phyloP scores from a whole-genome alignment of 2,113 vertebrate genomes.

The Callaeas wilsoni region DNA sequence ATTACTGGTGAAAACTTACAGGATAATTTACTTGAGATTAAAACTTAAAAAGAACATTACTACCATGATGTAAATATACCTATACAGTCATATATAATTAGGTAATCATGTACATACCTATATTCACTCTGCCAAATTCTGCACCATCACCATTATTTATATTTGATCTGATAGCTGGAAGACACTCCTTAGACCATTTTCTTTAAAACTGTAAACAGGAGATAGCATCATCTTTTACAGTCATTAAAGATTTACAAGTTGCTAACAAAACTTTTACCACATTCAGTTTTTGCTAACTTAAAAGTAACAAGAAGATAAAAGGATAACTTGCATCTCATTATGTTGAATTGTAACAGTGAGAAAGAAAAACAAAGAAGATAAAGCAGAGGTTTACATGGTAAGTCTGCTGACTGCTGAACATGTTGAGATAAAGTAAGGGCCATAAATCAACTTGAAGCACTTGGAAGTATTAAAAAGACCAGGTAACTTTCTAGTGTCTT shows the following conservation, averaged over 20 bases:
- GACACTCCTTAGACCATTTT: background rate
- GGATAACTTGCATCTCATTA: background rate
- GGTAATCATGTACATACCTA: background rate
- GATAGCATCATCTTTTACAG: background rate
- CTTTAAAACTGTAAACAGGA: slow-evolving; percentile 6
- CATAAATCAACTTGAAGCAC: background rate
- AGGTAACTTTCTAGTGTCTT: background rate
- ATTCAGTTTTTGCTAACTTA: background rate
- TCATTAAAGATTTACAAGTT: slow-evolving; percentile 10
- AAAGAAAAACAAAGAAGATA: slow-evolving; percentile 2
- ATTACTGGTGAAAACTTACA: background rate
- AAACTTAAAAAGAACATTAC: background rate
- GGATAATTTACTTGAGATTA: background rate
- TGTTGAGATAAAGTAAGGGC: background rate
- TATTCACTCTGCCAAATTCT: background rate
- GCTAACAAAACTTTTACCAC: background rate
- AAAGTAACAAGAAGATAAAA: background rate
- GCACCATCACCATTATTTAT: background rate
- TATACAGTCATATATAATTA: background rate
- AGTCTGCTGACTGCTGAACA: background rate
- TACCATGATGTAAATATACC: background rate
- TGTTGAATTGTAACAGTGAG: background rate
- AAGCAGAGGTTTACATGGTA: background rate
- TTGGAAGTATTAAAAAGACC: background rate
- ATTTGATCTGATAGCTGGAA: slow-evolving; percentile 2